A percentile compares a stretch with the other conserved stretches of the same genome.
Evolutionary conservation across 2,888 invertebrate genomes (phyloP).

Genomic region (Automeris io): DNA sequence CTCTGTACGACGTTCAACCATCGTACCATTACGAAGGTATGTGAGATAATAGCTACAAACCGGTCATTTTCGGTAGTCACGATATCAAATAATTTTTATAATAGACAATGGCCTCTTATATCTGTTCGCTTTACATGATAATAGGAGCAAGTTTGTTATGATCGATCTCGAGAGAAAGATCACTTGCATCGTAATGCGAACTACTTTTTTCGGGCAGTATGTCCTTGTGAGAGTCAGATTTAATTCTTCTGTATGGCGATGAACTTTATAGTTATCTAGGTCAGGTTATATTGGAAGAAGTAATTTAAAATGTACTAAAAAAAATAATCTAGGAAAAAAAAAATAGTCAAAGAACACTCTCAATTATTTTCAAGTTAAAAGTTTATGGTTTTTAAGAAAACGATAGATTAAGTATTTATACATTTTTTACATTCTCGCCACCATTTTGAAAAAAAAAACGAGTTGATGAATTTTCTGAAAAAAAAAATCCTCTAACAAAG

Average conservation of each 20-base stretch:
- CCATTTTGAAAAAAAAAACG: too few relatives aligned
- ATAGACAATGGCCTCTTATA: slow-evolving; percentile 22
- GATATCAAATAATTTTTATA: slow-evolving; percentile 20
- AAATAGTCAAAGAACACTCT: too few relatives aligned
- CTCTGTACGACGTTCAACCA: slow-evolving; percentile 41
- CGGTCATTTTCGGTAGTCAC: slow-evolving; percentile 34
- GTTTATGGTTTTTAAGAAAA: too few relatives aligned
- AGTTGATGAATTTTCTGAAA: too few relatives aligned
- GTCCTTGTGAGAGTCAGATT: slow-evolving; percentile 32
- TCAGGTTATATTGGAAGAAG: slow-evolving; percentile 5
- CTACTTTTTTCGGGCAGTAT: slow-evolving; percentile 40
- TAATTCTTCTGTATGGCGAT: background rate
- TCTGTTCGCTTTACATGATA: slow-evolving; percentile 33
- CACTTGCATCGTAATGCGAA: slow-evolving; percentile 49
- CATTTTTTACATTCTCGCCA: too few relatives aligned
- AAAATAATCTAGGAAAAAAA: too few relatives aligned
- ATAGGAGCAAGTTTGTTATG: slow-evolving; percentile 43
- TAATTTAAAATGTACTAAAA: too few relatives aligned
- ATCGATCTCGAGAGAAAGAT: slow-evolving; percentile 54
- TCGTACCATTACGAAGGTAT: slow-evolving; percentile 27
- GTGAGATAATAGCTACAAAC: slow-evolving; percentile 33
- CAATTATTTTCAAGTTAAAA: too few relatives aligned
- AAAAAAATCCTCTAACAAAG: too few relatives aligned
- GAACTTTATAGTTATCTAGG: slow-evolving; percentile 4
- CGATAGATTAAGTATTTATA: too few relatives aligned